Evolutionary conservation across 2,888 invertebrate genomes (phyloP).

Genomic region (Ernsta delagoae): DNA sequence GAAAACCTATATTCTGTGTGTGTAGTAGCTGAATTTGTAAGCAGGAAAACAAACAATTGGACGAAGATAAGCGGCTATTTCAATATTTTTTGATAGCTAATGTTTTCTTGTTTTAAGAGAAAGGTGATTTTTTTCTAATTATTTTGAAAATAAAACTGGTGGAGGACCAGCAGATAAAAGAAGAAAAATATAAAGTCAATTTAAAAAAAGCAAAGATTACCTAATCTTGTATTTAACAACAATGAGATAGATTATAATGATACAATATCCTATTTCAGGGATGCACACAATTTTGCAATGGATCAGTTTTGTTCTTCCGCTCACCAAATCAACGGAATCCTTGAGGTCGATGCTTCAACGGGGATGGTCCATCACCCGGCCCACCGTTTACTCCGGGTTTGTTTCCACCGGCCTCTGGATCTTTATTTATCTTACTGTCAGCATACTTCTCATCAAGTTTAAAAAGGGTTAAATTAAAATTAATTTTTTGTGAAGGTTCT

Average conservation of each 20-base stretch:
- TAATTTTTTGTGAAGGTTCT: not conserved
- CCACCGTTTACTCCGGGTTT: constrained; percentile 92
- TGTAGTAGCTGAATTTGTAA: too few relatives aligned
- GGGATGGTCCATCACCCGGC: constrained; percentile 90
- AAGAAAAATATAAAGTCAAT: too few relatives aligned
- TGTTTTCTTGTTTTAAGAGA: too few relatives aligned
- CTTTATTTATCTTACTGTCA: constrained; percentile 88
- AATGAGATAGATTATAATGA: too few relatives aligned
- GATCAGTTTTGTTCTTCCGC: constrained; percentile 90
- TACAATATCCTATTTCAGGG: constrained; percentile 50
- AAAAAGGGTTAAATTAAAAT: constrained; percentile 88
- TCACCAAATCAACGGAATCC: constrained; percentile 95
- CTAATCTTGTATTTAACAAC: too few relatives aligned
- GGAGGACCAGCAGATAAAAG: too few relatives aligned
- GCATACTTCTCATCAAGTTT: constrained; percentile 91
- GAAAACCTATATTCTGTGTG: not conserved
- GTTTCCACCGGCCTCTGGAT: constrained; percentile 93
- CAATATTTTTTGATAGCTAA: too few relatives aligned
- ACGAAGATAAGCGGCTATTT: too few relatives aligned
- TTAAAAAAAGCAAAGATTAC: too few relatives aligned
- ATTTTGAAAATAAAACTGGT: too few relatives aligned
- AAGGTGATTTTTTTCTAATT: too few relatives aligned
- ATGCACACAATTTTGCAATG: constrained; percentile 91
- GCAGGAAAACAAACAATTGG: too few relatives aligned
- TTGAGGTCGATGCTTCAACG: constrained; percentile 93